Percentiles rank a stretch among this genome's conserved stretches.
Evolutionary conservation across 2,113 vertebrate species (phyloP).

Genomic region (Lasiurus cinereus): DNA sequence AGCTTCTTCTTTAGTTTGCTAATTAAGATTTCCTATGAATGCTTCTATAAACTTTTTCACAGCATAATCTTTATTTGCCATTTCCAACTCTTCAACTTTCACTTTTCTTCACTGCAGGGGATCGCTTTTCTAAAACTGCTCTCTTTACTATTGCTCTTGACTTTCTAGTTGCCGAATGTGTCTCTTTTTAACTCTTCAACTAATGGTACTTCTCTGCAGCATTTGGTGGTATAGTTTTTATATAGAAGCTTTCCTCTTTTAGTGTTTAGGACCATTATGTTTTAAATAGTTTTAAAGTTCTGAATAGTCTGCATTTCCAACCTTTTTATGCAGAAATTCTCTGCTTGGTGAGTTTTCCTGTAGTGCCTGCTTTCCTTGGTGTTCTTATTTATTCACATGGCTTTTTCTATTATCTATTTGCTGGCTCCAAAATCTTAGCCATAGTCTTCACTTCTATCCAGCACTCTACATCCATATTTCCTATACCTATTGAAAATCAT

Average conservation of each 20-base stretch:
- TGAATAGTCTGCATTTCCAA: neutral
- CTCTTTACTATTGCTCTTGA: too few species aligned
- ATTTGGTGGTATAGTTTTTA: neutral
- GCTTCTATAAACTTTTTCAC: neutral
- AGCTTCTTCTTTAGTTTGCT: neutral
- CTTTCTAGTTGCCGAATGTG: neutral
- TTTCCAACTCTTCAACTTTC: neutral
- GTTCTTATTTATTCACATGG: neutral
- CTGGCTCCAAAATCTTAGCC: neutral
- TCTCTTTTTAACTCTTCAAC: neutral
- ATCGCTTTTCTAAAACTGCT: neutral
- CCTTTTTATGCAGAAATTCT: neutral
- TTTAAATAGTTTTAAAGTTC: neutral
- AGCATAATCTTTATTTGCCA: neutral
- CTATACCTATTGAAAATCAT: neutral
- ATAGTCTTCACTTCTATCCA: neutral
- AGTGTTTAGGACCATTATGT: neutral
- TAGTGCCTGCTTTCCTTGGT: neutral
- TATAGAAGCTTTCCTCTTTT: neutral
- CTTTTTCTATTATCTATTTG: neutral
- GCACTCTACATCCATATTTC: neutral
- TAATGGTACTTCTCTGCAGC: neutral
- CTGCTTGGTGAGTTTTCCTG: neutral
- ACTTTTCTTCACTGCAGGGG: neutral
- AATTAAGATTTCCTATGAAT: neutral